A percentile compares a stretch with the other conserved stretches of the same genome.
These are phyloP conservation scores for Sinella curviseta DNA, from an alignment of 1,140 invertebrate genomes.

Conservation along the genomic window DNA sequence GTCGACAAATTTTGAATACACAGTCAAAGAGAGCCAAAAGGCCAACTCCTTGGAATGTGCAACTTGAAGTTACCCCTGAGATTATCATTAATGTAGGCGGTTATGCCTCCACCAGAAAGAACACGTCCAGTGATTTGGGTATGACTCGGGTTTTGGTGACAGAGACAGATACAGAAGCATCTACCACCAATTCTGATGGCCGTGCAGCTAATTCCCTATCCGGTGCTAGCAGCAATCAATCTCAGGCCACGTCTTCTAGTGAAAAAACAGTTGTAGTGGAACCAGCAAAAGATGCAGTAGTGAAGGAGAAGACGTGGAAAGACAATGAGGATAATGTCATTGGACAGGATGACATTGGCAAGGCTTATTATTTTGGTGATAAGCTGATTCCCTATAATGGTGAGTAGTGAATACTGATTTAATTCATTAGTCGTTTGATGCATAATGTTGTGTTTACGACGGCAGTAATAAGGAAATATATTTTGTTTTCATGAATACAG, in stretches of 20 bases:
- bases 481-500: conserved; percentile 4
- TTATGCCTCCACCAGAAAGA: conserved; percentile 26
- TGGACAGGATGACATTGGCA: conserved; percentile 26
- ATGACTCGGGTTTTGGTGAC: too few species aligned
- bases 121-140: too few species aligned
- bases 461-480: not conserved
- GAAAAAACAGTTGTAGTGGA: conserved; percentile 14
- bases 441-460: not conserved
- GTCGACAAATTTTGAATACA: conserved; percentile 31
- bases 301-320: conserved; percentile 29
- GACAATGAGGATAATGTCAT: conserved; percentile 37
- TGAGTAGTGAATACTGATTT: not conserved
- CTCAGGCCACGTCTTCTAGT: too few species aligned
- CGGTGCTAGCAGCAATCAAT: too few species aligned
- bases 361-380: conserved; percentile 39
- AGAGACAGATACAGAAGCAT: too few species aligned
- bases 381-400: conserved; percentile 38
- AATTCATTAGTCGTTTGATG: not conserved
- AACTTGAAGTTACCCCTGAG: conserved; percentile 37
- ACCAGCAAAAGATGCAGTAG: conserved; percentile 8
- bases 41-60: conserved; percentile 28
- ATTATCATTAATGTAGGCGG: conserved; percentile 29
- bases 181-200: too few species aligned
- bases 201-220: too few species aligned
- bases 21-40: conserved; percentile 13